Conservation (phyloP, 2,113 vertebrate genomes). For the Chlorodrepanis virens region DNA sequence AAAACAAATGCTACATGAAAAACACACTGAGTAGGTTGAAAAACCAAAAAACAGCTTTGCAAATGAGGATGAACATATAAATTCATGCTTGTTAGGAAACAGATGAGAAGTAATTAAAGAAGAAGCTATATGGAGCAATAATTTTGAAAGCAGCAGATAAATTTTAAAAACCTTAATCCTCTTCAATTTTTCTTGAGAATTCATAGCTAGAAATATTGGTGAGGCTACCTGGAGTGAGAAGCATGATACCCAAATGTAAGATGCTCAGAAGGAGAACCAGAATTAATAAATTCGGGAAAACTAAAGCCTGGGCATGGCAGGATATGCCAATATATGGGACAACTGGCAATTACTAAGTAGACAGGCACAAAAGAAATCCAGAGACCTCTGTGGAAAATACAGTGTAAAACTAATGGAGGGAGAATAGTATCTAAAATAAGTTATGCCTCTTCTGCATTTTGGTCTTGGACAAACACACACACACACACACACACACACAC, state of each 20-base stretch:
- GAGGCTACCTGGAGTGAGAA: neutral
- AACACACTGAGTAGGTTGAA: neutral
- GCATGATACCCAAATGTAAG: neutral
- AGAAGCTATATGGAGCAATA: neutral
- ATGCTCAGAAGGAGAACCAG: neutral
- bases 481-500: neutral
- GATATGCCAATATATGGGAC: neutral
- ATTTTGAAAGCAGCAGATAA: neutral
- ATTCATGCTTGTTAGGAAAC: neutral
- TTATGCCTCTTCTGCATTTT: neutral
- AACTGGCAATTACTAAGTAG: neutral
- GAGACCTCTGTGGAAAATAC: neutral
- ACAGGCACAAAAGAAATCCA: neutral
- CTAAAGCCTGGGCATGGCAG: neutral
- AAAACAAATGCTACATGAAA: neutral
- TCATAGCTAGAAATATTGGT: neutral
- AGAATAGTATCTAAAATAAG: neutral
- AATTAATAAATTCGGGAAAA: neutral
- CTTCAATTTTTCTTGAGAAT: neutral
- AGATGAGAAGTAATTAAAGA: neutral
- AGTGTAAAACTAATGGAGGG: neutral
- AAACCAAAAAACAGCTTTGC: neutral
- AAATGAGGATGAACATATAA: neutral
- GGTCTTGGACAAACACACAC: neutral
- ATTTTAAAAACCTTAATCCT: neutral